These are phyloP conservation scores for Lethrus apterus DNA, from an alignment of 1,140 invertebrate genomes.

Conservation along the genomic window DNA sequence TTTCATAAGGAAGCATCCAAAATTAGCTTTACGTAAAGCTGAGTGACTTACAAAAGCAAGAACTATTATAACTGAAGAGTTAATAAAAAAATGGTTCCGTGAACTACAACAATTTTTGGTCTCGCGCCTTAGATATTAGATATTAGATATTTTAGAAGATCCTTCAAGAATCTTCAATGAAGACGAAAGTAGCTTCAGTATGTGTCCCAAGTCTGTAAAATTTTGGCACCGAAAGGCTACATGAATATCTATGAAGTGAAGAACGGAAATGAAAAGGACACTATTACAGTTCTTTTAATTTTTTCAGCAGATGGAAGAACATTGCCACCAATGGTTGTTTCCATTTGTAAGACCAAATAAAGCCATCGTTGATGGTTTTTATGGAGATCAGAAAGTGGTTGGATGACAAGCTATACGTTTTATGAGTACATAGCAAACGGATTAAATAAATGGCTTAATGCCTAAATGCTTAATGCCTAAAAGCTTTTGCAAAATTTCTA, in stretches of 20 bases:
- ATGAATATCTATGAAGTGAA: conserved; percentile 36
- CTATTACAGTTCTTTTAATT: conserved; percentile 27
- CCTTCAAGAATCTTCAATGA: conserved; percentile 34
- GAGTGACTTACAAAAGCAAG: conserved; percentile 28
- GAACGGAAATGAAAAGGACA: conserved; percentile 24
- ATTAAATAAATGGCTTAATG: conserved; percentile 31
- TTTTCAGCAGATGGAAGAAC: conserved; percentile 24
- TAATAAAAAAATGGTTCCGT: conserved; percentile 29
- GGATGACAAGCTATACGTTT: conserved; percentile 40
- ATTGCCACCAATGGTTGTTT: conserved; percentile 23
- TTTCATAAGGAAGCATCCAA: conserved; percentile 31
- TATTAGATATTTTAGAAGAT: conserved; percentile 29
- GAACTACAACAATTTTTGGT: conserved; percentile 21
- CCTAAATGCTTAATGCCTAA: too few relatives aligned
- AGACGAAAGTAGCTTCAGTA: conserved; percentile 35
- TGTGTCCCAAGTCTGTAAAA: conserved; percentile 34
- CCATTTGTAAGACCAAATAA: conserved; percentile 14
- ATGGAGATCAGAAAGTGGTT: conserved; percentile 38
- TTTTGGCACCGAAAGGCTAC: conserved; percentile 33
- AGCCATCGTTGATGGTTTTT: conserved; percentile 23
- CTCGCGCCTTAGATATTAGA: too few relatives aligned
- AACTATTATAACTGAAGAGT: conserved; percentile 31
- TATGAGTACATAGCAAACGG: conserved; percentile 39
- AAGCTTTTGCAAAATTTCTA: too few relatives aligned
- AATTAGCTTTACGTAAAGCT: conserved; percentile 22